phyloP scores from a whole-genome alignment of 2,888 invertebrate species.

The Troglohyphantes excavatus region DNA sequence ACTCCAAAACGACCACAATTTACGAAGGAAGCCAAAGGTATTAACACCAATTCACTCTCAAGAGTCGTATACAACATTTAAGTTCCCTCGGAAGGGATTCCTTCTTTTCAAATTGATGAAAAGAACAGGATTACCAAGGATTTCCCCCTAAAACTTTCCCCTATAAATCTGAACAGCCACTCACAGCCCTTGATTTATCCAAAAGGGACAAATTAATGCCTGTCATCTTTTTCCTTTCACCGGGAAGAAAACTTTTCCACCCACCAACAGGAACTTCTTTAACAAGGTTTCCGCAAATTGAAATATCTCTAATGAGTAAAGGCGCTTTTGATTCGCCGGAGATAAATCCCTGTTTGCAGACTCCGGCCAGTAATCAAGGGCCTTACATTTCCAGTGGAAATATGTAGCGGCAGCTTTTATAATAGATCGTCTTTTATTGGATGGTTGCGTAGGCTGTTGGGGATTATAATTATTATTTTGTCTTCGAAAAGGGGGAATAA shows the following conservation, averaged over 20 bases:
- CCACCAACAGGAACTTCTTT: constrained; percentile 17
- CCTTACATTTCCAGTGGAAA: background rate
- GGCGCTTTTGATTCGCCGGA: constrained; percentile 41
- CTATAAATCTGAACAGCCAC: no score
- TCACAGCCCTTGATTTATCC: background rate
- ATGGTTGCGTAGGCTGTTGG: constrained; percentile 21
- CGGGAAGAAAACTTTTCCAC: constrained; percentile 1
- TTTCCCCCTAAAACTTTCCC: no score
- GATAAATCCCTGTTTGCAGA: background rate
- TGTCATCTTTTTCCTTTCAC: constrained; percentile 19
- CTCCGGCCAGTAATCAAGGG: constrained; percentile 22
- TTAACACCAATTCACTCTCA: no score
- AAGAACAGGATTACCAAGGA: no score
- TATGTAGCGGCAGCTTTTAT: constrained; percentile 8
- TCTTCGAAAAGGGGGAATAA: background rate
- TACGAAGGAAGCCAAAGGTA: no score
- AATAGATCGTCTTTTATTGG: constrained; percentile 17
- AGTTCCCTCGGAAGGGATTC: no score
- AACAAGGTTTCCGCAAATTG: constrained; percentile 55
- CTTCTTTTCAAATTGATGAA: no score
- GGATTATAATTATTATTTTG: constrained; percentile 26
- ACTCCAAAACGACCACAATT: no score
- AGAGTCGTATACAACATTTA: no score
- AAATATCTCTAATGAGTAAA: constrained; percentile 42
- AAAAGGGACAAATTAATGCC: constrained; percentile 33